Percentiles rank a stretch among this genome's conserved stretches.
Evolutionary conservation across 2,888 invertebrate genomes (phyloP).

Genomic region (Agonopterix arenella): DNA sequence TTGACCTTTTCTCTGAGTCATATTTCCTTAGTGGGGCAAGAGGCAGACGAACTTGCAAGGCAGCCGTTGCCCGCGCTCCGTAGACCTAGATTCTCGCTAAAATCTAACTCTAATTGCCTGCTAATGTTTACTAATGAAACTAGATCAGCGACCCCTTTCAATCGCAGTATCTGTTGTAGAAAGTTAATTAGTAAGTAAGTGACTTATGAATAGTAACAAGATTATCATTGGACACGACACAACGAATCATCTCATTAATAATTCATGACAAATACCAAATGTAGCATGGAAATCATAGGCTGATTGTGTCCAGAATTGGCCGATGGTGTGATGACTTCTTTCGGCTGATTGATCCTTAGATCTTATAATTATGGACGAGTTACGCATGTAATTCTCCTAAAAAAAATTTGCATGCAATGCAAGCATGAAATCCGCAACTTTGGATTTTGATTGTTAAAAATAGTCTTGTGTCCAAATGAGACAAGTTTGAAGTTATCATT

Average conservation of each 20-base stretch:
- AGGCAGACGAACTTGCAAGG: constrained; percentile 48
- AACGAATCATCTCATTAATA: constrained; percentile 3
- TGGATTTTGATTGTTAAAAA: too few species aligned
- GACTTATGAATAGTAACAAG: constrained; percentile 1
- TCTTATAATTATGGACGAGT: too few species aligned
- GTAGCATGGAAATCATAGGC: too few species aligned
- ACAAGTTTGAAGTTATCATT: too few species aligned
- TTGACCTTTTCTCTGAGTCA: constrained; percentile 61
- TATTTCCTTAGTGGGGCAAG: constrained; percentile 46
- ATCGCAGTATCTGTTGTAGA: constrained; percentile 8
- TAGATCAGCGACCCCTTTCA: constrained; percentile 13
- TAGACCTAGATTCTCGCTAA: constrained; percentile 20
- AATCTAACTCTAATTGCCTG: constrained; percentile 32
- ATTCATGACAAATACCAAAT: constrained; percentile 3
- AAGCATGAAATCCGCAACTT: too few species aligned
- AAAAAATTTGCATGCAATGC: too few species aligned
- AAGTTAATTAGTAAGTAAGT: constrained; percentile 3
- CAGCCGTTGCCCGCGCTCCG: constrained; percentile 24
- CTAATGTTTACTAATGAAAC: constrained; percentile 34
- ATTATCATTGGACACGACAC: constrained; percentile 1
- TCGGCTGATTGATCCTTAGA: neutral
- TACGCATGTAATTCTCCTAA: too few species aligned
- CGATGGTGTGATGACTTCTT: too few species aligned
- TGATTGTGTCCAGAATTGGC: too few species aligned
- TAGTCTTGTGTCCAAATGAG: too few species aligned